Base-by-base conservation (phyloP, 2,113 vertebrate genomes). In the Mola mola region DNA sequence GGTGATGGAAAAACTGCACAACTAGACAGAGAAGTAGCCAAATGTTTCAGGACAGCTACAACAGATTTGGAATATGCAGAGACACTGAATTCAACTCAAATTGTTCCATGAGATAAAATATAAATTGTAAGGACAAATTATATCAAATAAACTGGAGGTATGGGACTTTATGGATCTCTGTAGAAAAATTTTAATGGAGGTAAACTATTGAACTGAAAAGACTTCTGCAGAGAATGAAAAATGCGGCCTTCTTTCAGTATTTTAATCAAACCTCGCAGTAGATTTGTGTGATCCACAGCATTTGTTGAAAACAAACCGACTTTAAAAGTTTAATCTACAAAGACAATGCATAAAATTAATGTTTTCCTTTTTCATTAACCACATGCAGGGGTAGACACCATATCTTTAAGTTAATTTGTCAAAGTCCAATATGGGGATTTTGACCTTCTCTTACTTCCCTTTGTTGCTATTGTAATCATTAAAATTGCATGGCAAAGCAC, bases 1-100 rank as follows among this genome's bases (percentile, higher is more conserved):
- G 83, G 93, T 96, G 70, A 95, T 98, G 91, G 92, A 93, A 55
- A 94, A 93, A 80, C 88, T 92, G 16, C 91, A 96, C 24, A 66
- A 90, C 9, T 88, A 85, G 56, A 60, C 4, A 26, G 36, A n/a
- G n/a, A n/a, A n/a, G n/a, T n/a, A n/a, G n/a, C n/a, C n/a, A n/a
- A n/a, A n/a, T n/a, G n/a, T n/a, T 0, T 1, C 26, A 33, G 25
- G 17, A 10, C 2, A 20, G 2, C 13, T 53, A 17, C 16, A 19
- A 28, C 28, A 15, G 5, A n/a, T 34, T 20, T 56, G 17, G 28
- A 66, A 36, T 22, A 37, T 17, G 34, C 26, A 26, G 8, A 38
- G 15, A 8, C 43, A 6, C 8, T 15, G 6, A 26, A 40, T 46
- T 6, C 2, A 46, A 53, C 8, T 15, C 5, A 1, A 19, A 29